A percentile compares a stretch with the other conserved stretches of the same genome.
Conservation (phyloP, 2,888 invertebrate species). For the Pristionchus japonicus region DNA sequence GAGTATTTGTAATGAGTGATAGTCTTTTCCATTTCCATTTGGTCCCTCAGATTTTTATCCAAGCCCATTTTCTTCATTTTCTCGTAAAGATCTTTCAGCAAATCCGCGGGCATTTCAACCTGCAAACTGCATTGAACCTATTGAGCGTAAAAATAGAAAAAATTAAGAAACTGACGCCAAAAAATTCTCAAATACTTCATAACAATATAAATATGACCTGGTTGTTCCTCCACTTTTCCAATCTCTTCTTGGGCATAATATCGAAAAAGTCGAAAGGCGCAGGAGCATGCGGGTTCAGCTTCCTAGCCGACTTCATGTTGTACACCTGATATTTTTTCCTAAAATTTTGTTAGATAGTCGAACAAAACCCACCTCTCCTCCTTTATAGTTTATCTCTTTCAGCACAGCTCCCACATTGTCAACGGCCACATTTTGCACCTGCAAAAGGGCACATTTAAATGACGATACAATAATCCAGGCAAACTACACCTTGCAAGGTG, state of each 20-base stretch:
- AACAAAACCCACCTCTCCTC: not conserved
- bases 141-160: not conserved
- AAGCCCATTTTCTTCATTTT: not conserved
- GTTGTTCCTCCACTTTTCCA: not conserved
- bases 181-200: not conserved
- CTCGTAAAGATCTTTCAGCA: not conserved
- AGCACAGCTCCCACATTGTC: conserved; percentile 8
- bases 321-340: not conserved
- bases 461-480: no score
- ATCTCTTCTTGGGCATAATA: not conserved
- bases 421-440: not conserved
- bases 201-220: not conserved
- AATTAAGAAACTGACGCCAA: not conserved
- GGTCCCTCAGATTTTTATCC: not conserved
- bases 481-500: no score
- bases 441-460: not conserved
- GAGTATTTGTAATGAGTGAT: not conserved
- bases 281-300: not conserved
- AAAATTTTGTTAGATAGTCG: not conserved
- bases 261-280: not conserved
- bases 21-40: not conserved
- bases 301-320: not conserved
- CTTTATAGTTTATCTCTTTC: not conserved
- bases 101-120: not conserved
- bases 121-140: no score